Evolutionary conservation across 1,140 invertebrate species (phyloP), one percentile per base, ranked within the genome.

Genomic region (Megalopta genalis): DNA sequence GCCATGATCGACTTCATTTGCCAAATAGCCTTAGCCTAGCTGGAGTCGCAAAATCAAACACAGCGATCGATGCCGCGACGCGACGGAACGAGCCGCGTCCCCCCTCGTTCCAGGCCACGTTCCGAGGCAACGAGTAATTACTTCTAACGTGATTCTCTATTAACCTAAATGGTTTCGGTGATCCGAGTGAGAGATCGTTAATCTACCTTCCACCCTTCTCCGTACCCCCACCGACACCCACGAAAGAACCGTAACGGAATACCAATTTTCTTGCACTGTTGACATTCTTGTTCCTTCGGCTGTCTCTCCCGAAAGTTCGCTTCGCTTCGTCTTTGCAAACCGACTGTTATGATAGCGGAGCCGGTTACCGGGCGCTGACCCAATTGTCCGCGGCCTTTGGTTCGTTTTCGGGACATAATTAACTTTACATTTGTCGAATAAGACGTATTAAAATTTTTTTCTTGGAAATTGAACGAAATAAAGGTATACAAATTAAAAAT

Each of bases 41-140:
- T 67, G 23, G 49, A 18, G 6, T 7, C 21, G 21, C 46, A 57
- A 74, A 64, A 80, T 59, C 72, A 72, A 32, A 32, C 32, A 82
- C 83, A 86, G 83, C 84, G 84, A 86, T 86, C 84, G 84, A 85
- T 80, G 72, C 64, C 32, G 32, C n/a, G n/a, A n/a, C n/a, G 23
- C 57, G 83, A 71, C 82, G 69, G 80, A 86, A 82, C 83, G 84
- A 85, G 75, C 32, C 32, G 32, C 59, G 54, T 75, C 46, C 6
- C n/a, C 60, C 74, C 32, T 32, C 32, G 32, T 32, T 32, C 32
- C 32, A 4, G 46, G 49, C 74, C 80, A 71, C 65, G 63, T 82
- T 59, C 72, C 32, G 71, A 59, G 32, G 67, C 80, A n/a, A 73
- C 68, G n/a, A 77, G 52, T 70, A 80, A 82, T 80, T 69, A 65